Evolutionary conservation across 1,140 invertebrate species (phyloP), one percentile per base, ranked within the genome.

Genomic region (Rhyzopertha dominica): DNA sequence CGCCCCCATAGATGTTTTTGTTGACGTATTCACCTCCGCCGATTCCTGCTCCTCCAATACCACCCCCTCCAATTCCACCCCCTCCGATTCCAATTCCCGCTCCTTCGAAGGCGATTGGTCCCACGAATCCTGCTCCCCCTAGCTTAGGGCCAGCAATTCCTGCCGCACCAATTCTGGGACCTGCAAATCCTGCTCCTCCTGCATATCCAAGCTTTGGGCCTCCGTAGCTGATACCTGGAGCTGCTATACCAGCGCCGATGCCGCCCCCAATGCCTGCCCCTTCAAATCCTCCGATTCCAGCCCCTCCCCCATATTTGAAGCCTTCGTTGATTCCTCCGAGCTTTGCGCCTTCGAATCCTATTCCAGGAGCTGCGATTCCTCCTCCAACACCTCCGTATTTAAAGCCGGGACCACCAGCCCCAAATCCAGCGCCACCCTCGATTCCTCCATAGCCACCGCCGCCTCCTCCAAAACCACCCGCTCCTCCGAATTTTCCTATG

Each of bases 1-100:
- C 75, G 2, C 67, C 69, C 26, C 72, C 73, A 48, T 72, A 77
- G 5, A 71, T 67, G 24, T 26, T 29, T 17, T 43, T 7, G 31
- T 19, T 31, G 40, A 37, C 43, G 18, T 46, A 40, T 28, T 37
- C 43, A 37, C 39, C n/a, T n/a, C 30, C 7, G 17, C 36, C 26
- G 5, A 14, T 29, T 18, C n/a, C 34, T 9, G 23, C 34, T 5
- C 32, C 34, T 20, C 34, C 34, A 14, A 39, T 23, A 14, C 32
- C 38, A 24, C 28, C 31, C 5, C 36, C 31, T 34, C 19, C 35
- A 7, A 34, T n/a, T 16, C 24, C 35, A 41, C 37, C 47, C 8
- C 17, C 34, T 5, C 35, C 32, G 13, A 23, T n/a, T 17, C 47
- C 40, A 20, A 9, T n/a, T n/a, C 16, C n/a, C n/a, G n/a, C n/a